phyloP scores from a whole-genome alignment of 2,797 vertebrate species.

The Galaxias olidus region DNA sequence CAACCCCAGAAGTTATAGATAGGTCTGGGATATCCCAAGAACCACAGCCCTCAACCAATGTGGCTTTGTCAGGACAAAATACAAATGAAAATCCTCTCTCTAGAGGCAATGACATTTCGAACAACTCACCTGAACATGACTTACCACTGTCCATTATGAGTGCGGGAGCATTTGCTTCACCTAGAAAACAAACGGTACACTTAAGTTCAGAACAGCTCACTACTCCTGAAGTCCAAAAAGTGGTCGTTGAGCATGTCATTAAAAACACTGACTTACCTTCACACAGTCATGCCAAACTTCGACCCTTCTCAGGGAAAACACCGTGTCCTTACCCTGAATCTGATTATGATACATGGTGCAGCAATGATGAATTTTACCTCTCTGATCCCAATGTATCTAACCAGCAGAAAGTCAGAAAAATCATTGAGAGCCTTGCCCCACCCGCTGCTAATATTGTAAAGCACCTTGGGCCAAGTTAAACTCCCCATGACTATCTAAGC shows the following conservation, averaged over 20 bases:
- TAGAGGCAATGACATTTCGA: too few species aligned
- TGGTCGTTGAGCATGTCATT: constrained; percentile 26
- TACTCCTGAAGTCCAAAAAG: constrained; percentile 21
- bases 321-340: background rate
- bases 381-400: background rate
- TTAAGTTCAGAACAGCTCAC: constrained; percentile 14
- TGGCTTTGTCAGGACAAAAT: too few species aligned
- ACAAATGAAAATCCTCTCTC: too few species aligned
- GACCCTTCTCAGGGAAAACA: constrained; percentile 20
- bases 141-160: too few species aligned
- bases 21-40: too few species aligned
- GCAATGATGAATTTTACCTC: constrained; percentile 22
- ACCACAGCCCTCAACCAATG: too few species aligned
- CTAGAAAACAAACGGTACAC: background rate
- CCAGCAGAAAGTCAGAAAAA: background rate
- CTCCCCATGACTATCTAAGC: background rate
- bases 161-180: background rate
- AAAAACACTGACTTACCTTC: constrained; percentile 1
- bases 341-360: constrained; percentile 29
- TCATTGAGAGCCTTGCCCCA: constrained; percentile 8
- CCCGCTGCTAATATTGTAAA: constrained; percentile 8
- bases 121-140: too few species aligned
- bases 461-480: background rate
- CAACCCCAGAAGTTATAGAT: too few species aligned
- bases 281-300: background rate